phyloP scores from a whole-genome alignment of 1,140 invertebrate genomes.

The Cydia fagiglandana region DNA sequence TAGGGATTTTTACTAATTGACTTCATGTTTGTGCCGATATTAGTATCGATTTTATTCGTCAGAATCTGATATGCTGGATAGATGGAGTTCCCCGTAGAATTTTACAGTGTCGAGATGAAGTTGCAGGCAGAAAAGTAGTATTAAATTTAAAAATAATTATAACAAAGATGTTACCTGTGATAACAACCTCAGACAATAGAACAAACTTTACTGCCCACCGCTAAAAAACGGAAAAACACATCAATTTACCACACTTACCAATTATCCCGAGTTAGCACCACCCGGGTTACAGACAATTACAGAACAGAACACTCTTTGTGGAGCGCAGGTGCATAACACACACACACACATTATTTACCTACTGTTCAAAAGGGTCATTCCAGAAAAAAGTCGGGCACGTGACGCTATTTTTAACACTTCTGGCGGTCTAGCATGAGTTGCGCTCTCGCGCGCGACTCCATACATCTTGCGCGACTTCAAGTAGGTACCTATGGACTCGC shows the following conservation, averaged over 20 bases:
- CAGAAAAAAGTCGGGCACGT: neutral
- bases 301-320: conserved; percentile 7
- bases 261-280: conserved; percentile 19
- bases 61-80: too few relatives aligned
- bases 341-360: neutral
- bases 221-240: neutral
- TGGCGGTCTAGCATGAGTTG: too few relatives aligned
- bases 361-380: neutral
- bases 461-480: too few relatives aligned
- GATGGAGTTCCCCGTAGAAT: too few relatives aligned
- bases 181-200: neutral
- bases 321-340: neutral
- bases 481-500: too few relatives aligned
- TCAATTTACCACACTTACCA: neutral
- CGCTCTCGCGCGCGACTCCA: too few relatives aligned
- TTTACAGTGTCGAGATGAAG: too few relatives aligned
- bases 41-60: neutral
- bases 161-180: neutral
- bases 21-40: neutral
- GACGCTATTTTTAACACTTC: neutral
- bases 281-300: neutral
- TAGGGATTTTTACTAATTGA: too few relatives aligned
- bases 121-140: too few relatives aligned
- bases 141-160: too few relatives aligned
- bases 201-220: neutral